Evolutionary conservation across 2,888 invertebrate species (phyloP).

Genomic region (Chouioia cunea): DNA sequence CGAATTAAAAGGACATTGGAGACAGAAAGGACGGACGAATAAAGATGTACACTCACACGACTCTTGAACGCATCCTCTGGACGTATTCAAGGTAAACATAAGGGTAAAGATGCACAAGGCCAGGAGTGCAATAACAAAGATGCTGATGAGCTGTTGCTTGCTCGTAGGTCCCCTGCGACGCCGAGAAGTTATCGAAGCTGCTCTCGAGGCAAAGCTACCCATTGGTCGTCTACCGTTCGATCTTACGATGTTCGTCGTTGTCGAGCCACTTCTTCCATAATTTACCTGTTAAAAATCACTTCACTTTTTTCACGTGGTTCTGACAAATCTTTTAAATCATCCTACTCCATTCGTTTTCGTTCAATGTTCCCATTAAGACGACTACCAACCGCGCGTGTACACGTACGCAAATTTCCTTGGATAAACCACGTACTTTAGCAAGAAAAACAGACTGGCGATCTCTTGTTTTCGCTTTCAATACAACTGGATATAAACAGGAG

Average conservation of each 20-base stretch:
- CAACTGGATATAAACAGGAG: conserved; percentile 3
- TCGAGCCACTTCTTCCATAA: conserved; percentile 59
- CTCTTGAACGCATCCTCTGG: conserved; percentile 56
- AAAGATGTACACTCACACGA: conserved; percentile 54
- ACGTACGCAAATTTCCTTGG: no score
- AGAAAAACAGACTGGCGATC: not conserved
- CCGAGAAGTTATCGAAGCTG: conserved; percentile 56
- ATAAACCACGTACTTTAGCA: not conserved
- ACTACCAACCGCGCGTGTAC: no score
- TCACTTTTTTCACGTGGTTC: no score
- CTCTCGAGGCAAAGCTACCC: conserved; percentile 55
- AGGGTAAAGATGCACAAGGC: conserved; percentile 59
- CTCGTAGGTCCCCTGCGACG: conserved; percentile 55
- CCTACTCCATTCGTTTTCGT: no score
- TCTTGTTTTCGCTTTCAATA: conserved; percentile 9
- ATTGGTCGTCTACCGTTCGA: conserved; percentile 54
- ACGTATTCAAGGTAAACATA: conserved; percentile 58
- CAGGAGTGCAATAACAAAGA: conserved; percentile 59
- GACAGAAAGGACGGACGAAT: conserved; percentile 19
- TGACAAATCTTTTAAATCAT: no score
- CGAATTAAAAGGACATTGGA: conserved; percentile 2
- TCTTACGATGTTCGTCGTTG: conserved; percentile 57
- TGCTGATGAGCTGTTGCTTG: conserved; percentile 59
- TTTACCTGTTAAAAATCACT: conserved; percentile 60
- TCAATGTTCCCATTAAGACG: no score